Conservation (phyloP, 2,113 vertebrate genomes). For the Arenaria interpres region DNA sequence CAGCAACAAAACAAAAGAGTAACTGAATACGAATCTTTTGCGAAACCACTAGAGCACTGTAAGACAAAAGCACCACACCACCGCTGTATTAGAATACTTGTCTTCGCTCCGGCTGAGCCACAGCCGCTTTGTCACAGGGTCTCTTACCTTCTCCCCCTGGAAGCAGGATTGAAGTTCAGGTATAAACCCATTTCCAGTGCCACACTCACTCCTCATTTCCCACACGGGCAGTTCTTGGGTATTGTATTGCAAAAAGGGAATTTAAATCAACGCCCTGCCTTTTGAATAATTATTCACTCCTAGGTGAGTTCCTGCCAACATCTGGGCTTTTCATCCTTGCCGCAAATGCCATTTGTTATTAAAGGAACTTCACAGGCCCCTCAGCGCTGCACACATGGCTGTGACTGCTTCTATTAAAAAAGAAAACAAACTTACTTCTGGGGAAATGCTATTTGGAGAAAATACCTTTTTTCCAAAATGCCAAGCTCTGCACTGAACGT, state of each 20-base stretch:
- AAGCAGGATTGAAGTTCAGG: background rate
- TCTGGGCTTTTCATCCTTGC: background rate
- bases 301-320: background rate
- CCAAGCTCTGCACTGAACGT: background rate
- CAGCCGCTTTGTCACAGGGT: background rate
- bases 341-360: background rate
- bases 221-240: background rate
- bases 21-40: background rate
- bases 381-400: background rate
- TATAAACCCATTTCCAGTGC: background rate
- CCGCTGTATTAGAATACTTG: background rate
- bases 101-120: background rate
- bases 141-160: fast-evolving
- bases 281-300: background rate
- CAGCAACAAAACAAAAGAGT: slow-evolving; percentile 11
- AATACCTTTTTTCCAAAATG: background rate
- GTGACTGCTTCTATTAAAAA: background rate
- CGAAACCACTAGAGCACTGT: background rate
- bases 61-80: background rate
- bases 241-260: background rate
- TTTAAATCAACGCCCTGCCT: background rate
- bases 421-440: background rate
- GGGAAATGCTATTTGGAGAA: background rate
- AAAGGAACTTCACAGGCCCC: background rate
- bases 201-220: background rate